phyloP scores from a whole-genome alignment of 64 coral and sea anemone genomes.

The Montipora efflorescens region DNA sequence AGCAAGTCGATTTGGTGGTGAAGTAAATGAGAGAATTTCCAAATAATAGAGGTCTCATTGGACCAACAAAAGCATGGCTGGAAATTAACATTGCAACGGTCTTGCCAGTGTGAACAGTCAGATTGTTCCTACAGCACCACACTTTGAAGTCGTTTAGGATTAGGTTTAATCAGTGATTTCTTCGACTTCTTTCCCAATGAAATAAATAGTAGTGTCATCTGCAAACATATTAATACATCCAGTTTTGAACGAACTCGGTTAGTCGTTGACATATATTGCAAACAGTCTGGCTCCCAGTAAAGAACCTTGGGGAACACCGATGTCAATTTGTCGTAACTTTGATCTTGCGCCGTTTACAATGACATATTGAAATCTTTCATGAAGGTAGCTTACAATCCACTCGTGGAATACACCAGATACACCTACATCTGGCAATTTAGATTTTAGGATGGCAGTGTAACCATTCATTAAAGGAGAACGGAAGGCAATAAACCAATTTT shows the following conservation, averaged over 20 bases:
- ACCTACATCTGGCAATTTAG: neutral
- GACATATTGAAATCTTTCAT: neutral
- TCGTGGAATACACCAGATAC: conserved; percentile 7
- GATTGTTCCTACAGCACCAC: neutral
- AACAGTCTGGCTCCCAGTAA: conserved; percentile 3
- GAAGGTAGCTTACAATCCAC: conserved; percentile 10
- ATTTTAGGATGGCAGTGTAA: neutral
- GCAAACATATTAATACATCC: conserved; percentile 2
- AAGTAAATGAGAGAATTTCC: neutral
- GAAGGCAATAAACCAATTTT: too few species aligned
- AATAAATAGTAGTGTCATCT: neutral
- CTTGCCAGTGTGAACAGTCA: neutral
- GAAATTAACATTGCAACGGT: neutral
- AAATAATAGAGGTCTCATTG: neutral
- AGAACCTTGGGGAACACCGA: neutral
- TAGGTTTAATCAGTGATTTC: neutral
- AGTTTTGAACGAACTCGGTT: neutral
- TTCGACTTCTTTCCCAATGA: neutral
- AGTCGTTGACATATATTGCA: neutral
- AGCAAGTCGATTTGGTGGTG: neutral
- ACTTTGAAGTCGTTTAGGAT: neutral
- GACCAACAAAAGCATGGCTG: neutral
- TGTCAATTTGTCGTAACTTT: neutral
- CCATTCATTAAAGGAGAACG: too few species aligned
- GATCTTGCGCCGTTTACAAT: neutral